These are phyloP conservation scores for Dicrostonyx torquatus DNA, from an alignment of 2,797 vertebrate species.

Conservation along the genomic window DNA sequence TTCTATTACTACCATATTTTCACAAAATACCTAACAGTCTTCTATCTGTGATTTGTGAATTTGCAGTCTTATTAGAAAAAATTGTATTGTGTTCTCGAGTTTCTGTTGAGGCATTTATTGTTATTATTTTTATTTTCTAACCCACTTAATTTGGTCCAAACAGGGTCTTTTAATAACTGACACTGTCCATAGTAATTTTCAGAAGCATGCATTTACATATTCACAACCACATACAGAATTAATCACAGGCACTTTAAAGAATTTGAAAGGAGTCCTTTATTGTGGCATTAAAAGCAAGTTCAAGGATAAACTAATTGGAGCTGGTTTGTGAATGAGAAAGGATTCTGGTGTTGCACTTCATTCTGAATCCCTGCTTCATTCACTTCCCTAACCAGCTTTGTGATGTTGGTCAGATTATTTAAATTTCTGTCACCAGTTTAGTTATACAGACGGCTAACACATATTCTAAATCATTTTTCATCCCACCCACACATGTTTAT, in stretches of 20 bases:
- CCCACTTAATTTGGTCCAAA: slow-evolving; percentile 36
- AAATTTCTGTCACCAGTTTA: background rate
- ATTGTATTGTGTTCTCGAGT: background rate
- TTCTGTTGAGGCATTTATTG: background rate
- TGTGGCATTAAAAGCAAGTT: slow-evolving; percentile 53
- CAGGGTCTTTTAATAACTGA: slow-evolving; percentile 28
- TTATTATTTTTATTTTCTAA: background rate
- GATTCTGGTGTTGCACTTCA: background rate
- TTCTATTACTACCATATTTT: background rate
- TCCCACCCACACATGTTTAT: background rate
- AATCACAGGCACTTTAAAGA: slow-evolving; percentile 55
- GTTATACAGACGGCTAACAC: background rate
- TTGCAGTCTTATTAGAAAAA: background rate
- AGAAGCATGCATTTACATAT: slow-evolving; percentile 61
- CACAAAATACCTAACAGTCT: background rate
- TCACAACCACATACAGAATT: slow-evolving; percentile 63
- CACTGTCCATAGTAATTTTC: background rate
- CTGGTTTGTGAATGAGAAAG: slow-evolving; percentile 49
- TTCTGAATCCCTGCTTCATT: background rate
- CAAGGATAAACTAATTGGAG: slow-evolving; percentile 62
- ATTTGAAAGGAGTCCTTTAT: slow-evolving; percentile 57
- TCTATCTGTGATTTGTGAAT: background rate
- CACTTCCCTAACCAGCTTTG: background rate
- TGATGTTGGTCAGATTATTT: slow-evolving; percentile 3
- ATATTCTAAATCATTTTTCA: background rate